phyloP scores from a whole-genome alignment of 2,113 vertebrate genomes.

The Eidolon helvum region DNA sequence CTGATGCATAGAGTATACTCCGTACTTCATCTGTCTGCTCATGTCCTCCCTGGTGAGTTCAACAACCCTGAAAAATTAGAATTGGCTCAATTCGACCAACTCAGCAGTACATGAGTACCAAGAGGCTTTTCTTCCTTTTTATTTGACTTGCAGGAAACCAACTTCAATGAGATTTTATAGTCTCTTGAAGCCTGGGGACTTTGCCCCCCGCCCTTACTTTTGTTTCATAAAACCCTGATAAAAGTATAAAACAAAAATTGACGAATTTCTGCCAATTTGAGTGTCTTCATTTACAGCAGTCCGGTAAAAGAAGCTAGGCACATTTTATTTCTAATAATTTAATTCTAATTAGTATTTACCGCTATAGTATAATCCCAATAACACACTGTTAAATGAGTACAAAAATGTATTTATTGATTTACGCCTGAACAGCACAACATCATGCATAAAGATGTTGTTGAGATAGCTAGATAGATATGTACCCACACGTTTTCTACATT shows the following conservation, averaged over 20 bases:
- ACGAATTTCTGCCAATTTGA: constrained; percentile 57
- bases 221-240: constrained; percentile 39
- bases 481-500: constrained; percentile 57
- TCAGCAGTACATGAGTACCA: constrained; percentile 26
- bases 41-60: constrained; percentile 56
- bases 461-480: neutral
- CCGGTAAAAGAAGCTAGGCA: neutral
- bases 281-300: neutral
- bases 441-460: constrained; percentile 46
- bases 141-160: constrained; percentile 53
- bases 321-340: constrained; percentile 56
- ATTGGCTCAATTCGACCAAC: constrained; percentile 44
- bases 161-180: constrained; percentile 68
- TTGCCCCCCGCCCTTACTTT: neutral
- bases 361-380: constrained; percentile 42
- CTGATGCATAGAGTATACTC: neutral
- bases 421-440: constrained; percentile 54
- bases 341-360: constrained; percentile 75
- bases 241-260: constrained; percentile 54
- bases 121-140: neutral
- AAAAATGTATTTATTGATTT: constrained; percentile 69
- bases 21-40: constrained; percentile 45
- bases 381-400: constrained; percentile 54
- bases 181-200: constrained; percentile 32
- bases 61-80: constrained; percentile 62